These are phyloP conservation scores for Acropternis orthonyx DNA, from an alignment of 2,797 vertebrate species.

Conservation along the genomic window DNA sequence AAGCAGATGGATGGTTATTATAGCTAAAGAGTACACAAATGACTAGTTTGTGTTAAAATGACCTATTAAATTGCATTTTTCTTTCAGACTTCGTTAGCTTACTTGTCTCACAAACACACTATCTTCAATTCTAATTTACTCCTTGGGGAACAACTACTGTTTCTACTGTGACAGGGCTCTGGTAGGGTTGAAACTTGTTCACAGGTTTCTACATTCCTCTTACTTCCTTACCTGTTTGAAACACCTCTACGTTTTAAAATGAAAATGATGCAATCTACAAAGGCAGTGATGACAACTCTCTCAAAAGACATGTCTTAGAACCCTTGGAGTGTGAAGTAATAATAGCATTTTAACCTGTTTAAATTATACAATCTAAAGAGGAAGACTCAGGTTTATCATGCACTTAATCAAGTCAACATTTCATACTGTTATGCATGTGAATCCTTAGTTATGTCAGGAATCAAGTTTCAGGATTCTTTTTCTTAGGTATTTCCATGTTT, in stretches of 20 bases:
- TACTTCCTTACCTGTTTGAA: not conserved
- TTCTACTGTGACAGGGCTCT: not conserved
- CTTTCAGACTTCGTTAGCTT: not conserved
- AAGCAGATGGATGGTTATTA: not conserved
- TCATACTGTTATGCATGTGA: not conserved
- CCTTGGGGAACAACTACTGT: not conserved
- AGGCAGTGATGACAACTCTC: not conserved
- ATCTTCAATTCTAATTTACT: not conserved
- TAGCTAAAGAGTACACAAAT: not conserved
- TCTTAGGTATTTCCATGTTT: not conserved
- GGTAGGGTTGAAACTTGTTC: not conserved
- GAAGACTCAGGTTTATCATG: not conserved
- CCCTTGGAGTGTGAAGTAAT: not conserved
- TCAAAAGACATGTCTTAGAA: not conserved
- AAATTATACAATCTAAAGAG: not conserved
- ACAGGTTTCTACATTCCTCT: accelerated
- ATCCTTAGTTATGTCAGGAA: not conserved
- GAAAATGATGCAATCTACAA: not conserved
- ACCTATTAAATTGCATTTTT: not conserved
- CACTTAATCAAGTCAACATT: not conserved
- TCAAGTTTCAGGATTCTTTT: not conserved
- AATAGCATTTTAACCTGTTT: not conserved
- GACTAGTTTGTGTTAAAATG: not conserved
- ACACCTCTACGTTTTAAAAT: not conserved
- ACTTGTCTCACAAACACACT: not conserved